Percentiles rank a stretch among this genome's conserved stretches.
phyloP scores from a whole-genome alignment of 2,113 vertebrate species.

The Coryphaenoides rupestris region DNA sequence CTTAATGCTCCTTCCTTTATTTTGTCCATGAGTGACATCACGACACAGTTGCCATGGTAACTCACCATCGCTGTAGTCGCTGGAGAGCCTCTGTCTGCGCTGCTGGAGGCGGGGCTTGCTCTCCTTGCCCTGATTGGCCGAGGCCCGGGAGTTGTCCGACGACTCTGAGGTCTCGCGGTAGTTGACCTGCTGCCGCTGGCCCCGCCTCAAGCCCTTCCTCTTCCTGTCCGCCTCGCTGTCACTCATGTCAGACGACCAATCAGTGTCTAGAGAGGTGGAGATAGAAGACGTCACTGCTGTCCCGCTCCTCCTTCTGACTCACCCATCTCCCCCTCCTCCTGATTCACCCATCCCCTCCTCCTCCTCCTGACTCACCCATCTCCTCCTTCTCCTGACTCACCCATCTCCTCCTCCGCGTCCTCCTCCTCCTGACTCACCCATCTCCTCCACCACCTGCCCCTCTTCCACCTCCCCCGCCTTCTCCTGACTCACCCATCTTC shows the following conservation, averaged over 20 bases:
- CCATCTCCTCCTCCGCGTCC: no score
- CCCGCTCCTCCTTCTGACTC: no score
- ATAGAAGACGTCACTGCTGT: background rate
- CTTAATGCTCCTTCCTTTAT: background rate
- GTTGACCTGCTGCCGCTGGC: slow-evolving; percentile 91
- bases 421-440: slow-evolving; percentile 50
- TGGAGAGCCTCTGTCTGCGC: slow-evolving; percentile 79
- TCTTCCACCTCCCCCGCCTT: no score
- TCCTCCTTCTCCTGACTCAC: slow-evolving; percentile 26
- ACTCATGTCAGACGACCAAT: slow-evolving; percentile 81
- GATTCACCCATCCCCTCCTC: slow-evolving; percentile 67
- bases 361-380: no score
- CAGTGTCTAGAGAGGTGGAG: slow-evolving; percentile 71
- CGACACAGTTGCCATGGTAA: background rate
- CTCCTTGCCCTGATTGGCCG: slow-evolving; percentile 65
- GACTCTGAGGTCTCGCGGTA: slow-evolving; percentile 93
- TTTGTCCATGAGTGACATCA: background rate
- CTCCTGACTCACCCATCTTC: no score
- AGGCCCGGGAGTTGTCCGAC: slow-evolving; percentile 83
- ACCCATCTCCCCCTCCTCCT: no score
- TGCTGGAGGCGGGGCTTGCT: slow-evolving; percentile 66
- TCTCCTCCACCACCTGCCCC: no score
- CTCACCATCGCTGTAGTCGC: slow-evolving; percentile 91
- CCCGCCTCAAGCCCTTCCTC: slow-evolving; percentile 85
- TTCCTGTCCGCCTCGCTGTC: slow-evolving; percentile 86